Evolutionary conservation across 2,888 invertebrate genomes (phyloP).

Genomic region (Epistrophe eligans): DNA sequence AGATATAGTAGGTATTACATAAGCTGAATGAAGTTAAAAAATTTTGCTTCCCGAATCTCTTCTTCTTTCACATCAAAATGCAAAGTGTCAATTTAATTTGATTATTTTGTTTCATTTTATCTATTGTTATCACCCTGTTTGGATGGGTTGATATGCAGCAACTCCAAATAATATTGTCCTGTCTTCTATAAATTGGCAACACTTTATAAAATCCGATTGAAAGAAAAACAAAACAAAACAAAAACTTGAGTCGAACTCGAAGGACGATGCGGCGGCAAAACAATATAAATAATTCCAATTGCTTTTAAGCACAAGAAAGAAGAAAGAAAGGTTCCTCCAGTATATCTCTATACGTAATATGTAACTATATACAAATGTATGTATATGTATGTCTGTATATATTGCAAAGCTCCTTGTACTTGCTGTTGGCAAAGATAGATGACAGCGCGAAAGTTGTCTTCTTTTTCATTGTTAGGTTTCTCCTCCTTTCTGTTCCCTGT

Average conservation of each 20-base stretch:
- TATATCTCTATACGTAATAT: neutral
- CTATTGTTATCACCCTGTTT: too few species aligned
- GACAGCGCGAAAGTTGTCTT: conserved; percentile 67
- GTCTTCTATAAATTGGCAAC: conserved; percentile 48
- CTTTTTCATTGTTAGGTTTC: conserved; percentile 45
- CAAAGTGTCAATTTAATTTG: too few species aligned
- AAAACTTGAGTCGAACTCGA: neutral
- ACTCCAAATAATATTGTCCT: conserved; percentile 12
- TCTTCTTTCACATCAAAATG: too few species aligned
- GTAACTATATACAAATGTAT: too few species aligned
- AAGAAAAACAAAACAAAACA: conserved; percentile 11
- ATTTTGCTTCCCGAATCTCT: too few species aligned
- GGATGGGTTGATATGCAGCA: neutral
- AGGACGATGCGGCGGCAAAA: conserved; percentile 2
- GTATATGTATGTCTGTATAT: neutral
- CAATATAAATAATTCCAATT: conserved; percentile 74
- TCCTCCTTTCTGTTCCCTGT: neutral
- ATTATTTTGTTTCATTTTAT: too few species aligned
- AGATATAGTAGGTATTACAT: too few species aligned
- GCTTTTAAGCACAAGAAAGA: conserved; percentile 63
- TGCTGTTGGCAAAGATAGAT: conserved; percentile 65
- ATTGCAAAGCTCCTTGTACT: conserved; percentile 8
- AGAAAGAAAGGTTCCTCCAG: conserved; percentile 49
- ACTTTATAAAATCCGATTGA: conserved; percentile 36
- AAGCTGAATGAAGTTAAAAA: too few species aligned